A percentile compares a stretch with the other conserved stretches of the same genome.
phyloP scores from a whole-genome alignment of 2,113 vertebrate genomes.

The Eclectus roratus region DNA sequence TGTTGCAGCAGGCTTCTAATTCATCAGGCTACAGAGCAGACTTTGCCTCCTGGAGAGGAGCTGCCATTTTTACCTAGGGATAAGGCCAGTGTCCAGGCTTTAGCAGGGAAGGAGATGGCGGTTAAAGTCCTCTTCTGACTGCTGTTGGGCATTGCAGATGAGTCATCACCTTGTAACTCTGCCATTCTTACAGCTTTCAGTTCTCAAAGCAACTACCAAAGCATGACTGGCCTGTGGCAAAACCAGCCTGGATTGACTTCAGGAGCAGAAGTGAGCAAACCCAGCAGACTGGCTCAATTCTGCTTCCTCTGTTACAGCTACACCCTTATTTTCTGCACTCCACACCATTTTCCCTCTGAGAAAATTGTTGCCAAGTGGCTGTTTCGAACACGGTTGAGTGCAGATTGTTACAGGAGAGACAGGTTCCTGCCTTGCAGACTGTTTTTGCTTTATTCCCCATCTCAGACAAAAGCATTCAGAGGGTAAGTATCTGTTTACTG shows the following conservation, averaged over 20 bases:
- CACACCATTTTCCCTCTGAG: neutral
- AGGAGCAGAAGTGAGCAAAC: neutral
- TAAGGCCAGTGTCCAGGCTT: neutral
- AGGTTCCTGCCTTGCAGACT: neutral
- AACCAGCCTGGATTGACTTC: neutral
- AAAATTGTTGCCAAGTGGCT: conserved; percentile 26
- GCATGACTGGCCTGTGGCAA: neutral
- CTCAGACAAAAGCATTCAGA: neutral
- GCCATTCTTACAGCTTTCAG: neutral
- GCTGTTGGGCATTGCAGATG: neutral
- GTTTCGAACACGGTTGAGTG: neutral
- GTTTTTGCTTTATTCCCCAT: neutral
- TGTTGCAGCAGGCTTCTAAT: neutral
- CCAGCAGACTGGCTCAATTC: neutral
- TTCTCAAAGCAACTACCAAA: neutral
- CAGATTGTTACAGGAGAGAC: conserved; percentile 1
- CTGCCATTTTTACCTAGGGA: neutral
- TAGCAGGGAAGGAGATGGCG: neutral
- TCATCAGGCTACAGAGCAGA: neutral
- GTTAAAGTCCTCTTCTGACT: neutral
- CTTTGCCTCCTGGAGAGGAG: neutral
- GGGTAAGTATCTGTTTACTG: conserved; percentile 17
- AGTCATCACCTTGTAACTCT: neutral
- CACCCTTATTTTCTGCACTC: neutral
- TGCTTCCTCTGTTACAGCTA: neutral